Evolutionary conservation across 2,888 invertebrate species (phyloP).

Genomic region (Machimus rusticus): DNA sequence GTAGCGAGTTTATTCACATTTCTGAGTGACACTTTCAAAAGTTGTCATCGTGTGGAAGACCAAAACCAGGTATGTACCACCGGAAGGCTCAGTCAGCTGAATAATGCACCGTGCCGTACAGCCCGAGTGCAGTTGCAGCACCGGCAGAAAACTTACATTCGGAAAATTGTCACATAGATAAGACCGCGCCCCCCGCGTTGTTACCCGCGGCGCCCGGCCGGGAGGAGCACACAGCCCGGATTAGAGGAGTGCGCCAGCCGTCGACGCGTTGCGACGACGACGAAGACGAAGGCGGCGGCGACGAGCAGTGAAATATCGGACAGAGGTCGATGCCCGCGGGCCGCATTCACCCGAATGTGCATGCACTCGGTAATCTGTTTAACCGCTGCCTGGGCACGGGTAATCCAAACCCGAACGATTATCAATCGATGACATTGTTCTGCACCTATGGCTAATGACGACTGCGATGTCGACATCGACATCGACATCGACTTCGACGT

Average conservation of each 20-base stretch:
- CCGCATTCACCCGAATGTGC: constrained; percentile 31
- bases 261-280: neutral
- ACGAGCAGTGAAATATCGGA: constrained; percentile 29
- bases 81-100: constrained; percentile 11
- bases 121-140: neutral
- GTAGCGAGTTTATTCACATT: neutral
- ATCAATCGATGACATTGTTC: constrained; percentile 22
- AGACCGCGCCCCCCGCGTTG: neutral
- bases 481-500: neutral
- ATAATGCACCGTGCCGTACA: neutral
- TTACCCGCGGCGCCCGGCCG: neutral
- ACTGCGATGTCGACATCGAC: neutral
- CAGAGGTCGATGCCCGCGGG: constrained; percentile 29
- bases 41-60: neutral
- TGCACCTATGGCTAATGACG: neutral
- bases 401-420: constrained; percentile 11
- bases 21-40: constrained; percentile 16
- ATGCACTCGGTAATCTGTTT: constrained; percentile 16
- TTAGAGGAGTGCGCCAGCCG: neutral
- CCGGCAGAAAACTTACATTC: neutral
- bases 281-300: too few relatives aligned
- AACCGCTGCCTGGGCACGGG: neutral
- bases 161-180: constrained; percentile 21
- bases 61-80: neutral
- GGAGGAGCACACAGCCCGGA: neutral